Conservation (phyloP, 2,888 invertebrate species). For the Plagodis dolabraria region DNA sequence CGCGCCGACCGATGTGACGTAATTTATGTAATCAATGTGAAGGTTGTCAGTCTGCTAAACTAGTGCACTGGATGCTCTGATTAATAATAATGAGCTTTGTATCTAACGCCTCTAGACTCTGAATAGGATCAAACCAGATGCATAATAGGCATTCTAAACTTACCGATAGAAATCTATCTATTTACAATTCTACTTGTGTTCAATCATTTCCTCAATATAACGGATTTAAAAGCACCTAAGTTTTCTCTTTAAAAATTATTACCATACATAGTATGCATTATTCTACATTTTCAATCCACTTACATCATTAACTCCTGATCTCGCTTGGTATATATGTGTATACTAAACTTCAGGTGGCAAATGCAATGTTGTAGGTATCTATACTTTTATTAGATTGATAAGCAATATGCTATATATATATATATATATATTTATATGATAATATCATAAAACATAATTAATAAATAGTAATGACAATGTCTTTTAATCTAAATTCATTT, state of each 20-base stretch:
- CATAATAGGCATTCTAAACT: constrained; percentile 34
- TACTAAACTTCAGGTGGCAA: too few species aligned
- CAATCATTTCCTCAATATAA: constrained; percentile 31
- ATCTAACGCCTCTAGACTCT: constrained; percentile 27
- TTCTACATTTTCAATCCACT: too few species aligned
- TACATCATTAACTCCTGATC: too few species aligned
- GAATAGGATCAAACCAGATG: constrained; percentile 31
- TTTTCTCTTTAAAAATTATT: constrained; percentile 44
- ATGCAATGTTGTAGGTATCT: too few species aligned
- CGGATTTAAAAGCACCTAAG: constrained; percentile 24
- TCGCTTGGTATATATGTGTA: too few species aligned
- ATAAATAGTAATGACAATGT: too few species aligned
- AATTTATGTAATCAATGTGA: constrained; percentile 83
- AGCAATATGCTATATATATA: too few species aligned
- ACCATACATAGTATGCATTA: constrained; percentile 5
- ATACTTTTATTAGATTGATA: too few species aligned
- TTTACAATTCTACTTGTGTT: constrained; percentile 46
- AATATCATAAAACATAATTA: too few species aligned
- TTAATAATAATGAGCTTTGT: constrained; percentile 40
- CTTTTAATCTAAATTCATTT: too few species aligned
- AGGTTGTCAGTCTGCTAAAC: constrained; percentile 67
- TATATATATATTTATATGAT: too few species aligned
- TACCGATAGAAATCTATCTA: constrained; percentile 42
- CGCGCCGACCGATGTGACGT: constrained; percentile 68
- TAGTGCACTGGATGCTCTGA: constrained; percentile 52